phyloP scores from a whole-genome alignment of 2,888 invertebrate genomes.

The Pasiphila rectangulata region DNA sequence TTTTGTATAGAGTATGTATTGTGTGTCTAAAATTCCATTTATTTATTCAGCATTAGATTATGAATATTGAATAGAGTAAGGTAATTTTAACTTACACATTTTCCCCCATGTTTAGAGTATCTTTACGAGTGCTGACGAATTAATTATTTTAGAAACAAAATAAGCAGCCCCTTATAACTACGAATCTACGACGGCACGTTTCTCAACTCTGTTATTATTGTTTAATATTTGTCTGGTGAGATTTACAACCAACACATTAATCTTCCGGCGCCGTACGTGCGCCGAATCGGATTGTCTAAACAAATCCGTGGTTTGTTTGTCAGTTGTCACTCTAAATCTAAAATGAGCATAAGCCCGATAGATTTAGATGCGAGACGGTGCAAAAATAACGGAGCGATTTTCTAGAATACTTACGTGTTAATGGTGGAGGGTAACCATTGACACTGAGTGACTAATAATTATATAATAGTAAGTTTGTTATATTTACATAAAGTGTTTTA shows the following conservation, averaged over 20 bases:
- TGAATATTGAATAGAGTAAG: too few species aligned
- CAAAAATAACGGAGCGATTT: neutral
- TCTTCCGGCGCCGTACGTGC: conserved; percentile 43
- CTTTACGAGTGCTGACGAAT: neutral
- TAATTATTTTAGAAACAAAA: neutral
- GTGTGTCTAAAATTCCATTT: too few species aligned
- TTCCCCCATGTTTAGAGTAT: too few species aligned
- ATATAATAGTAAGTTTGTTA: too few species aligned
- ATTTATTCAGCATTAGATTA: too few species aligned
- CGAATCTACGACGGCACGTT: too few species aligned
- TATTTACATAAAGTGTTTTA: too few species aligned
- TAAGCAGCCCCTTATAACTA: neutral
- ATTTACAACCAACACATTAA: conserved; percentile 42
- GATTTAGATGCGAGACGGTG: neutral
- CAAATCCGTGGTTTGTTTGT: conserved; percentile 44
- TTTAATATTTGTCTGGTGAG: conserved; percentile 29
- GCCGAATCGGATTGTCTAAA: conserved; percentile 47
- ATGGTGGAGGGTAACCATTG: neutral
- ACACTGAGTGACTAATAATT: too few species aligned
- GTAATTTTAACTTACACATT: too few species aligned
- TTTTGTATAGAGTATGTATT: too few species aligned
- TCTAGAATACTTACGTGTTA: neutral
- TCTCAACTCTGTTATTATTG: conserved; percentile 21
- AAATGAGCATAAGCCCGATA: conserved; percentile 8
- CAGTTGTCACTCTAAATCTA: conserved; percentile 14